Evolutionary conservation across 2,888 invertebrate genomes (phyloP), one percentile per base, ranked within the genome.

Genomic region (Aricia artaxerxes): DNA sequence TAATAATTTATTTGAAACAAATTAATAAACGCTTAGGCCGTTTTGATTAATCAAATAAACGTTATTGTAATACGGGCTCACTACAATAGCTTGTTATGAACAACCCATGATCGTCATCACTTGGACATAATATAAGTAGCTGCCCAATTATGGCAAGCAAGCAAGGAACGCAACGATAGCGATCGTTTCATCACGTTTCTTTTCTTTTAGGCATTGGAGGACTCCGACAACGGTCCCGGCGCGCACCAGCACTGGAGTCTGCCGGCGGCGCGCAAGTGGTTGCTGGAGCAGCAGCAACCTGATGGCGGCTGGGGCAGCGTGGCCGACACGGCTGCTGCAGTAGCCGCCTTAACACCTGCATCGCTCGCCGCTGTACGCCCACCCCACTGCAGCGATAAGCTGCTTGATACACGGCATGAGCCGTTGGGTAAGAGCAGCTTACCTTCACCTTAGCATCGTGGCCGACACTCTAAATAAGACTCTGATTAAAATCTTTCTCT

Each of bases 261-360:
- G 82, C 96, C 97, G 0, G 96, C 97, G 0, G 97, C 98, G 0
- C 95, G 97, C 16, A 95, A 95, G 81, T 98, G 97, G 96, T 95
- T 98, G 72, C 94, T 97, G 80, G 95, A 95, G 83, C 95, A 96
- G 24, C 98, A 98, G 89, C 95, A 95, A 81, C 92, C 96, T 0
- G 97, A 97, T 85, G 98, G 98, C 4, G 97, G 97, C 0, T 98
- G 97, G 95, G 97, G 96, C 1, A 95, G 95, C 83, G 96, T 97
- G 2, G 96, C 96, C 1, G 94, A 96, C 72, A 97, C 97, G 0
- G 97, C 97, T 0, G 97, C 97, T 80, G 97, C 97, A 0, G 95
- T 97, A 0, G 95, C 98, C n/a, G 97, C 97, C 0, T 92, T 98
- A 9, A 96, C 97, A 0, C 96, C 96, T 73, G 96, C 96, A 76